These are phyloP conservation scores for Zaprionus lineosus DNA, from an alignment of 2,888 invertebrate genomes.

Conservation along the genomic window DNA sequence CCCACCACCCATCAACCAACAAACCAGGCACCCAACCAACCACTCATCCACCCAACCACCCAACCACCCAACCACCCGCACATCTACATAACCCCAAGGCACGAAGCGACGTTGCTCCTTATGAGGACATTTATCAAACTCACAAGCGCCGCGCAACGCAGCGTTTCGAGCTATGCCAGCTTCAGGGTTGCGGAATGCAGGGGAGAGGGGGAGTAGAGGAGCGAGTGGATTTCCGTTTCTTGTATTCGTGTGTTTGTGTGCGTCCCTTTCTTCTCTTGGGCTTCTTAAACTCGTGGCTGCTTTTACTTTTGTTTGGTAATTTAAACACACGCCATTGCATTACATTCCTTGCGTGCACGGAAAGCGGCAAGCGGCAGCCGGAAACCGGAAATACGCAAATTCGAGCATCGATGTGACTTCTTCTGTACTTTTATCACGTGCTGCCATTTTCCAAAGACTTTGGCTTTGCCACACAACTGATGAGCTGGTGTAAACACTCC, in stretches of 20 bases:
- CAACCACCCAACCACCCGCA: too few species aligned
- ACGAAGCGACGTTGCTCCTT: too few species aligned
- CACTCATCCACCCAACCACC: too few species aligned
- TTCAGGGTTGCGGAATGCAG: not conserved
- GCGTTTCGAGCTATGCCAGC: conserved; percentile 7
- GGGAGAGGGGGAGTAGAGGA: conserved; percentile 14
- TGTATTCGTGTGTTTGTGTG: not conserved
- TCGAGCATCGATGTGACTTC: conserved; percentile 40
- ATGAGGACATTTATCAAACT: conserved; percentile 73
- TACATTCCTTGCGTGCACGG: conserved; percentile 31
- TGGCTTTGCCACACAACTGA: conserved; percentile 12
- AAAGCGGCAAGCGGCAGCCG: conserved; percentile 47
- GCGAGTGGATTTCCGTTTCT: conserved; percentile 13
- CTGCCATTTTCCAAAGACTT: conserved; percentile 14
- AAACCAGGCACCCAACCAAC: too few species aligned
- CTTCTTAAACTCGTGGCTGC: too few species aligned
- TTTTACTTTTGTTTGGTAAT: conserved; percentile 9
- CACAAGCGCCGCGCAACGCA: conserved; percentile 49
- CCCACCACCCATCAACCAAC: not conserved
- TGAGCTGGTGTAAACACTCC: too few species aligned
- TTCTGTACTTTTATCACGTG: conserved; percentile 35
- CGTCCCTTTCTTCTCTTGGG: conserved; percentile 13
- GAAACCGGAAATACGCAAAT: conserved; percentile 62
- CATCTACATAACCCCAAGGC: too few species aligned
- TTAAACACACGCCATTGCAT: conserved; percentile 31